Evolutionary conservation across 2,113 vertebrate genomes (phyloP), one percentile per base, ranked within the genome.

Genomic region (Cygnus atratus): DNA sequence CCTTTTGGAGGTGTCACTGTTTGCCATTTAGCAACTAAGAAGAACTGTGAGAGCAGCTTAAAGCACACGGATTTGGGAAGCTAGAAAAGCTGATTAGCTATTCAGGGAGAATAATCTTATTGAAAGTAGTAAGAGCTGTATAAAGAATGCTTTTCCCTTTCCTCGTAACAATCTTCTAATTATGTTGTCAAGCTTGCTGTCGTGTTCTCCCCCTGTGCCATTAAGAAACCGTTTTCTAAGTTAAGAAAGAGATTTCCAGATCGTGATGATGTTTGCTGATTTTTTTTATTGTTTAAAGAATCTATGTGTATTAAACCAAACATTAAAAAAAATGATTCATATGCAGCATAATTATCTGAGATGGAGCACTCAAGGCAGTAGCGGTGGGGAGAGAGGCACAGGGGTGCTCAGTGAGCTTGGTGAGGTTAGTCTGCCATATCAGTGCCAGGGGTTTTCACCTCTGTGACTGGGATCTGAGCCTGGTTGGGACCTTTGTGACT

Each of bases 121-220:
- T 98, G 97, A 96, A 98, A 97, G 97, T 97, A 92, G 97, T 93
- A 96, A 96, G 97, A 96, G 97, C 98, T 93, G 97, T 92, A 95
- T 95, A 97, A 96, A 98, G 98, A 98, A 97, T 95, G 97, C 98
- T 97, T 97, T 97, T 98, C 97, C 97, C 96, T 97, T 97, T 97
- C 96, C 96, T 96, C 73, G 83, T 96, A 98, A 98, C 98, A 98
- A 96, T 98, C 98, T 98, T 98, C 98, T 98, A 98, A 98, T 98
- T 98, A 98, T 98, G 98, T 97, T 98, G 98, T 98, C 98, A 98
- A 95, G 96, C 96, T 97, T 93, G 95, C 97, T 96, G 97, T 97
- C 96, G 97, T 95, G 97, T 96, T 96, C 97, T 97, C 96, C 96
- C 95, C 96, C 97, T 97, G 95, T 95, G 97, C 98, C 97, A 96